phyloP scores from a whole-genome alignment of 2,113 vertebrate species.

The Pterocles orientalis region DNA sequence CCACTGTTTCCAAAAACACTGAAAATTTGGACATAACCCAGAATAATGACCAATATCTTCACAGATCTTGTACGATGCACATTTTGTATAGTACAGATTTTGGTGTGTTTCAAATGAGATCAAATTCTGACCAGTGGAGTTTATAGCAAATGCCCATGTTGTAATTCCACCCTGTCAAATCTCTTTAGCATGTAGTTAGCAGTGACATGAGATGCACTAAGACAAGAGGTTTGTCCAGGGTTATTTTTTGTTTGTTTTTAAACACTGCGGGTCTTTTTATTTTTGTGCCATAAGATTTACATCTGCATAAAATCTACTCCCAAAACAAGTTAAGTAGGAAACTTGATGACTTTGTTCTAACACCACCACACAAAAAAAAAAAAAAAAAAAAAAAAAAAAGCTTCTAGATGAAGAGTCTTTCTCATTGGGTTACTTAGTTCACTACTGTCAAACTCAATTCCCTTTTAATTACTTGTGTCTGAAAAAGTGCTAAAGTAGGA shows the following conservation, averaged over 20 bases:
- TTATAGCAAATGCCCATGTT: neutral
- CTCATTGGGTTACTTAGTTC: neutral
- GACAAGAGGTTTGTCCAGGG: neutral
- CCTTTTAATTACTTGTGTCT: neutral
- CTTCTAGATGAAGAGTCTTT: neutral
- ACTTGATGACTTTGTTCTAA: neutral
- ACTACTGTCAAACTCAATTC: neutral
- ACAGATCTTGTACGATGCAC: neutral
- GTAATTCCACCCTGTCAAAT: neutral
- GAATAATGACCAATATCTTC: neutral
- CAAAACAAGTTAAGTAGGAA: neutral
- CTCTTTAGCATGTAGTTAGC: neutral
- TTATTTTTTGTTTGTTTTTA: neutral
- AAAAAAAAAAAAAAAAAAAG: neutral
- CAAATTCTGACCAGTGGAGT: neutral
- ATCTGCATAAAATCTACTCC: neutral
- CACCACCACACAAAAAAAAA: rapidly evolving
- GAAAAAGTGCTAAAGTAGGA: neutral
- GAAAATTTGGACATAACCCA: neutral
- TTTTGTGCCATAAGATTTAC: neutral
- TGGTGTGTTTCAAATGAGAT: neutral
- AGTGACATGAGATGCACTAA: neutral
- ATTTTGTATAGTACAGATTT: neutral
- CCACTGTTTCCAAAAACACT: neutral
- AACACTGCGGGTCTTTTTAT: neutral